Evolutionary conservation across 2,113 vertebrate species (phyloP).

Genomic region (Ochotona curzoniae): DNA sequence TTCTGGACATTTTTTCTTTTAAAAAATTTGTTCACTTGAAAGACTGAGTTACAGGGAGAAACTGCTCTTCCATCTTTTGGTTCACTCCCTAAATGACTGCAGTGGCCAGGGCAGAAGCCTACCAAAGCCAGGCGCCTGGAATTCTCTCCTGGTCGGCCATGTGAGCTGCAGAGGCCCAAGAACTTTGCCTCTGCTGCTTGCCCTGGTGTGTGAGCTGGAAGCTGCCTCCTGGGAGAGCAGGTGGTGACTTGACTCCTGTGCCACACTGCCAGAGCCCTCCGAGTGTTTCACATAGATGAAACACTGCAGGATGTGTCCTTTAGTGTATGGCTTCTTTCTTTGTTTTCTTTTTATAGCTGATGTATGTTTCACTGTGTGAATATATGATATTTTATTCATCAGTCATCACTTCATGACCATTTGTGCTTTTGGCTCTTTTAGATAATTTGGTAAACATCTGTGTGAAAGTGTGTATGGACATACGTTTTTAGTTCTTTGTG

Average conservation of each 20-base stretch:
- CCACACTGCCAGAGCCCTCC: not conserved
- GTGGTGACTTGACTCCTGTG: too few species aligned
- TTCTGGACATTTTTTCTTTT: not conserved
- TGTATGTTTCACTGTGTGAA: not conserved
- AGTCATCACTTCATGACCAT: not conserved
- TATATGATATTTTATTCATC: not conserved
- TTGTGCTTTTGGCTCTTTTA: not conserved
- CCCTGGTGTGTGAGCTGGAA: too few species aligned
- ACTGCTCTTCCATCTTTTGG: too few species aligned
- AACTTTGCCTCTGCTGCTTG: too few species aligned
- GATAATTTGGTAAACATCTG: not conserved
- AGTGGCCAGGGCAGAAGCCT: too few species aligned
- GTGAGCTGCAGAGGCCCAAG: too few species aligned
- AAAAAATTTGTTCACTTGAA: too few species aligned
- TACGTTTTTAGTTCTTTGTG: not conserved
- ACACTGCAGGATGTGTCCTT: not conserved
- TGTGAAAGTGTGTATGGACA: not conserved
- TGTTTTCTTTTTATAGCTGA: not conserved
- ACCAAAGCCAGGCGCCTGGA: too few species aligned
- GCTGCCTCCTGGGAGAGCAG: too few species aligned
- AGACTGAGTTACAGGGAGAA: too few species aligned
- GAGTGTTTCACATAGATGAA: constrained; percentile 6
- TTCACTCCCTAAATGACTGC: too few species aligned
- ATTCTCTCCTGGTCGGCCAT: too few species aligned
- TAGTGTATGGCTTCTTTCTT: not conserved